phyloP scores from a whole-genome alignment of 2,113 vertebrate genomes.

The Oryzias celebensis region DNA sequence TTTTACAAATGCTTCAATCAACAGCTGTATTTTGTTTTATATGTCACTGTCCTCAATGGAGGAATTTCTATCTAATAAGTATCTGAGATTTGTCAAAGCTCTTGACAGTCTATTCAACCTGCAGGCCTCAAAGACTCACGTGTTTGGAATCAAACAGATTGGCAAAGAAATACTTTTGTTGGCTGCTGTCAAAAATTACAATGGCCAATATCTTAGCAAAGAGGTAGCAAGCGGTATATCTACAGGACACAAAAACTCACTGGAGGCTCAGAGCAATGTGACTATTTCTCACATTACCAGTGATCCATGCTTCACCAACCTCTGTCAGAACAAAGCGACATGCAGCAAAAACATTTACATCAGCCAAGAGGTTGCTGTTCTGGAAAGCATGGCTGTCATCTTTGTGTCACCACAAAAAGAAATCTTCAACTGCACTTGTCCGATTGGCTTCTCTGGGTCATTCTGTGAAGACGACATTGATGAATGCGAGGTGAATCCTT shows the following conservation, averaged over 20 bases:
- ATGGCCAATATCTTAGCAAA: constrained; percentile 72
- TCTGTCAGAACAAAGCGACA: constrained; percentile 71
- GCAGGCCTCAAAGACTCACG: constrained; percentile 77
- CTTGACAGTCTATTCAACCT: constrained; percentile 77
- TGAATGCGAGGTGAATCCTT: constrained; percentile 71
- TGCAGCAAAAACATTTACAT: constrained; percentile 75
- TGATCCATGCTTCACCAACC: constrained; percentile 69
- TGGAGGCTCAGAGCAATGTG: constrained; percentile 73
- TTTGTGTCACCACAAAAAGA: constrained; percentile 75
- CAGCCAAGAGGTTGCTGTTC: constrained; percentile 62
- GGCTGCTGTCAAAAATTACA: constrained; percentile 75
- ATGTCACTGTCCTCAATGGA: constrained; percentile 64
- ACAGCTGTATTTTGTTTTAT: constrained; percentile 77
- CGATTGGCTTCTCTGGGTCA: constrained; percentile 62
- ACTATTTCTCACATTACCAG: constrained; percentile 74
- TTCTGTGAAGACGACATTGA: constrained; percentile 75
- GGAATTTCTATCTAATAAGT: constrained; percentile 73
- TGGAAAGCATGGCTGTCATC: constrained; percentile 72
- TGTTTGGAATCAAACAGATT: constrained; percentile 75
- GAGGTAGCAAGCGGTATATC: constrained; percentile 73
- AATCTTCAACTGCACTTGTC: constrained; percentile 74
- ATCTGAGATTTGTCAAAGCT: constrained; percentile 75
- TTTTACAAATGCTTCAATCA: constrained; percentile 75
- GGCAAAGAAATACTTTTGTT: constrained; percentile 68
- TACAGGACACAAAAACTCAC: constrained; percentile 65